Base-by-base conservation (phyloP, 1,140 invertebrate species). In the Drosophila willistoni region DNA sequence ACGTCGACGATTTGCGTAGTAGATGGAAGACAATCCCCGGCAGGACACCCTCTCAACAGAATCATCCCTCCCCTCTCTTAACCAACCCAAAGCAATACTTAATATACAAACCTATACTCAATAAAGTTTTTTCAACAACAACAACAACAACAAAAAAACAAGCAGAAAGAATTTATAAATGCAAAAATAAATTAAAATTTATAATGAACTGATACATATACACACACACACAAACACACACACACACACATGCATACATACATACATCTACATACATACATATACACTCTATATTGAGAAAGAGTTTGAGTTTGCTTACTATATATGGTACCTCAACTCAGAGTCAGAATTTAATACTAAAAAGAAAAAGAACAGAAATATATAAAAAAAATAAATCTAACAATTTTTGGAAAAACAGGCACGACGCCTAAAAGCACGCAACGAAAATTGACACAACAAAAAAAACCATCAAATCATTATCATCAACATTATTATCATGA, bases 121-220 rank as follows among this genome's bases (percentile, higher is more conserved):
- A 66, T 55, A 75, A 59, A 73, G 68, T 73, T 83, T 79, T 69
- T 68, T 57, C 36, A 13, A 39, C 10, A 56, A 60, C 74, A 56
- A 56, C 44, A 47, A 25, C 3, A 5, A 25, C 3, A 25, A 4
- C 29, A 25, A 25, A 5, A 25, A 25, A 25, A 4, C 29, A 29
- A 29, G 29, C 29, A 6, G 29, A 29, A 51, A 22, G 44, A 73
- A 77, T 79, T 75, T 69, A 84, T 63, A 61, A 65, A 71, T 61
- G 54, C 55, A 70, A 56, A 57, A 73, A 83, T 77, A 73, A 89
- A 77, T 72, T 74, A 36, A 77, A 81, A 77, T 81, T 79, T 79
- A 76, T 86, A 87, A 82, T 87, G 82, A 86, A 86, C 82, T 86
- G 82, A 86, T 86, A 89, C 73, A 86, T 83, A 86, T 82, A 83